A percentile compares a stretch with the other conserved stretches of the same genome.
Conservation (phyloP, 2,113 vertebrate species). For the Oncorhynchus gorbuscha region DNA sequence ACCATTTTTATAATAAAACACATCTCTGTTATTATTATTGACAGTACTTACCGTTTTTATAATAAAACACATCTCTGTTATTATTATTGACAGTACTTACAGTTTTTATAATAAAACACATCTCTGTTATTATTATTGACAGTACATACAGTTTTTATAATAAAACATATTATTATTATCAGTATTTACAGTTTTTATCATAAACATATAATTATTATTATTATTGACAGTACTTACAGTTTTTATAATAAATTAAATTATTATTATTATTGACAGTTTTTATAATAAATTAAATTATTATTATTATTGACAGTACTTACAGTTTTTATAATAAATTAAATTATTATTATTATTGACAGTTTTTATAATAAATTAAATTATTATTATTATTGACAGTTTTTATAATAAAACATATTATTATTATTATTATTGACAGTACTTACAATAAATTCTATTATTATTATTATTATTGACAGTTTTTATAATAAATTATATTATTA, state of each 20-base stretch:
- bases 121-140: no score
- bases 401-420: constrained; percentile 42
- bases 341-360: not conserved
- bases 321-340: constrained; percentile 56
- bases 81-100: constrained; percentile 41
- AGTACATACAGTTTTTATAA: constrained; percentile 64
- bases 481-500: constrained; percentile 62
- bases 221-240: constrained; percentile 53
- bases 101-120: constrained; percentile 78
- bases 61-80: constrained; percentile 39
- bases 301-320: no score
- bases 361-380: no score
- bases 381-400: not conserved
- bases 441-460: constrained; percentile 66
- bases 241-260: constrained; percentile 51
- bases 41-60: not conserved
- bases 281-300: not conserved
- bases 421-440: not conserved
- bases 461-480: constrained; percentile 86
- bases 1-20: no score
- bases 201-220: not conserved
- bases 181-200: constrained; percentile 67
- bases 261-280: not conserved
- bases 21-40: no score
- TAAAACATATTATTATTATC: not conserved